Conservation (phyloP, 2,797 vertebrate genomes). For the Lophius americanus region DNA sequence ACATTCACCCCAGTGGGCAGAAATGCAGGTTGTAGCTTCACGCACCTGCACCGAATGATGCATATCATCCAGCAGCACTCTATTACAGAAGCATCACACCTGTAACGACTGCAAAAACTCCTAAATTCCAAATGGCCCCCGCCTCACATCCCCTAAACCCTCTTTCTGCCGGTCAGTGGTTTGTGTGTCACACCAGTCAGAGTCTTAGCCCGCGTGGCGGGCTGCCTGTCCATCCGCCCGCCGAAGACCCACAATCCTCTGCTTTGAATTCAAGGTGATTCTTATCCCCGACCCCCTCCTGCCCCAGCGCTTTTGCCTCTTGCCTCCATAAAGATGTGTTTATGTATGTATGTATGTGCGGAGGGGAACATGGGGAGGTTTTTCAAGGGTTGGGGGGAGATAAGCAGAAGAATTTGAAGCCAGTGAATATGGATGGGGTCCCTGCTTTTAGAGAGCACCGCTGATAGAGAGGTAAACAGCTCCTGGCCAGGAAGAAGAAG, state of each 20-base stretch:
- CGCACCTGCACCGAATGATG: constrained; percentile 36
- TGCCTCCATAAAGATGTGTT: constrained; percentile 84
- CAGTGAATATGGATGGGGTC: constrained; percentile 86
- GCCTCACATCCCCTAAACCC: constrained; percentile 53
- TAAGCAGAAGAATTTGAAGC: constrained; percentile 86
- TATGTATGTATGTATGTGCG: constrained; percentile 86
- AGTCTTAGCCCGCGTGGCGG: constrained; percentile 59
- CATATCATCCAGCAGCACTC: constrained; percentile 52
- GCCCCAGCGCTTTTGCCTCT: constrained; percentile 73
- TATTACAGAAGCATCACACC: constrained; percentile 45
- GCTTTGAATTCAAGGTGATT: constrained; percentile 88
- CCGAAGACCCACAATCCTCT: constrained; percentile 81
- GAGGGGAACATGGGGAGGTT: constrained; percentile 76
- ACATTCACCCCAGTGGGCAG: too few relatives aligned
- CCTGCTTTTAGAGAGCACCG: constrained; percentile 75
- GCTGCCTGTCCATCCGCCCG: constrained; percentile 53
- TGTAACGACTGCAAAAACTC: constrained; percentile 53
- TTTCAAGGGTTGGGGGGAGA: constrained; percentile 81
- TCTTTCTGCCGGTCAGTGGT: constrained; percentile 21
- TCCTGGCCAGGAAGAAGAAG: constrained; percentile 77
- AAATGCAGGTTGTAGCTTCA: background rate
- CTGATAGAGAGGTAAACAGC: constrained; percentile 88
- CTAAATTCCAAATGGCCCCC: constrained; percentile 41
- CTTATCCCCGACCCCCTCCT: constrained; percentile 79
- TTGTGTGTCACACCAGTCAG: constrained; percentile 56